Evolutionary conservation across 2,113 vertebrate genomes (phyloP), one percentile per base, ranked within the genome.

Genomic region (Apus apus): DNA sequence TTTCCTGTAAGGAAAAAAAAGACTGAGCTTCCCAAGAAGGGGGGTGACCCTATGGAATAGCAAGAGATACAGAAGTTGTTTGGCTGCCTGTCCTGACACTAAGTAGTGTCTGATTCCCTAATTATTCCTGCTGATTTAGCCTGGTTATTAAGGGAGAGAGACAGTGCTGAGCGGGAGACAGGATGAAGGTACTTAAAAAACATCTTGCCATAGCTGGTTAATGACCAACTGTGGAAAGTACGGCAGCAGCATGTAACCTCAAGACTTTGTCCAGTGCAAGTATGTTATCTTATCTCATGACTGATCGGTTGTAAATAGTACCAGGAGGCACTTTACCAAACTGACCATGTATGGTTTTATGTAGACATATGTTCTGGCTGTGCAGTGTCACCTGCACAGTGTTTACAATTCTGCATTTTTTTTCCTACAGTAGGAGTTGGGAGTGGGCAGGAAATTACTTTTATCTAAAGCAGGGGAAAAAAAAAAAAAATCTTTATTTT

Each of bases 31-130:
- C 65, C n/a, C 29, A 60, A 89, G 83, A 46, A 92, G 36, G 21
- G 11, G 65, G 29, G 29, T 2, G 18, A 88, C 68, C 83, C 71
- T 45, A n/a, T 43, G 53, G 76, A 89, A 32, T 36, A 86, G 75
- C 73, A 96, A 66, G 53, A 90, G 82, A 90, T 68, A 73, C 8
- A 76, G 61, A 93, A 96, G 83, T 93, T 94, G 90, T 95, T 88
- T 91, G 91, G 79, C 88, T 90, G 85, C 92, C 60, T 86, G 66
- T 30, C 17, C 72, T 84, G 91, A 70, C 85, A 92, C 60, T 97
- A 97, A 96, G 92, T 46, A 95, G 93, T 92, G 94, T 96, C 93
- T 95, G 96, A 96, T 95, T 96, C 95, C 92, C 85, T 96, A 96
- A 96, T 93, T 94, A 95, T 91, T 93, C 71, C 79, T 94, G 78